These are phyloP conservation scores for Porites rus DNA, from an alignment of 92 coral and sea anemone genomes.

Conservation along the genomic window DNA sequence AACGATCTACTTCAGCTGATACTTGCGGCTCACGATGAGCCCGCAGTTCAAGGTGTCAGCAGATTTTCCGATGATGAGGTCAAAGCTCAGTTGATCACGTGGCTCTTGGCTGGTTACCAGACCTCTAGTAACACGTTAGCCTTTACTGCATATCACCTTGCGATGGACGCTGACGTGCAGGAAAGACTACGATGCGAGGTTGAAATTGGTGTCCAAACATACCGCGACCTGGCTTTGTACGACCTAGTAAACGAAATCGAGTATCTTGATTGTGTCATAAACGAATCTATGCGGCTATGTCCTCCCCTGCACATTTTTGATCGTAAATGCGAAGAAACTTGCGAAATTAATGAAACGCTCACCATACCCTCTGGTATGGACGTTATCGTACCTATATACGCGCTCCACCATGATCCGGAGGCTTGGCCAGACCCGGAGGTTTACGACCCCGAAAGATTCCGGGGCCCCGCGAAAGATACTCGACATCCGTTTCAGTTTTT, in stretches of 20 bases:
- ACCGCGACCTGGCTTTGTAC: slow-evolving; percentile 60
- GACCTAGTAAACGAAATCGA: slow-evolving; percentile 77
- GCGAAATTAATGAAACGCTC: slow-evolving; percentile 46
- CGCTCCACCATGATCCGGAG: slow-evolving; percentile 73
- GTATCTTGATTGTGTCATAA: slow-evolving; percentile 79
- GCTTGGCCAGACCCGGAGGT: slow-evolving; percentile 78
- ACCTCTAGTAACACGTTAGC: slow-evolving; percentile 66
- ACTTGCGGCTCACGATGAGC: slow-evolving; percentile 35
- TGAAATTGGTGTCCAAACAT: slow-evolving; percentile 50
- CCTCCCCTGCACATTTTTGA: slow-evolving; percentile 57
- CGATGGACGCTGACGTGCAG: slow-evolving; percentile 73
- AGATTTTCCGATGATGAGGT: slow-evolving; percentile 61
- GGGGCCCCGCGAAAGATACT: slow-evolving; percentile 67
- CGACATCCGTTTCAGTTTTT: slow-evolving; percentile 76
- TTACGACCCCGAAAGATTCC: slow-evolving; percentile 83
- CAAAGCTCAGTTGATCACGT: slow-evolving; percentile 51
- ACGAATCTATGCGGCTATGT: slow-evolving; percentile 67
- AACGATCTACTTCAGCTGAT: slow-evolving; percentile 28
- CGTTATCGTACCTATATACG: slow-evolving; percentile 63
- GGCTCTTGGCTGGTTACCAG: slow-evolving; percentile 61
- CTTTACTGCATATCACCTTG: slow-evolving; percentile 64
- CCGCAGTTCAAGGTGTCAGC: slow-evolving; percentile 46
- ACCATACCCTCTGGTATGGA: slow-evolving; percentile 71
- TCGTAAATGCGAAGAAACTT: slow-evolving; percentile 60
- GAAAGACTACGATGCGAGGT: slow-evolving; percentile 54